These are phyloP conservation scores for Neocloeon triangulifer DNA, from an alignment of 1,140 invertebrate species.

Conservation along the genomic window DNA sequence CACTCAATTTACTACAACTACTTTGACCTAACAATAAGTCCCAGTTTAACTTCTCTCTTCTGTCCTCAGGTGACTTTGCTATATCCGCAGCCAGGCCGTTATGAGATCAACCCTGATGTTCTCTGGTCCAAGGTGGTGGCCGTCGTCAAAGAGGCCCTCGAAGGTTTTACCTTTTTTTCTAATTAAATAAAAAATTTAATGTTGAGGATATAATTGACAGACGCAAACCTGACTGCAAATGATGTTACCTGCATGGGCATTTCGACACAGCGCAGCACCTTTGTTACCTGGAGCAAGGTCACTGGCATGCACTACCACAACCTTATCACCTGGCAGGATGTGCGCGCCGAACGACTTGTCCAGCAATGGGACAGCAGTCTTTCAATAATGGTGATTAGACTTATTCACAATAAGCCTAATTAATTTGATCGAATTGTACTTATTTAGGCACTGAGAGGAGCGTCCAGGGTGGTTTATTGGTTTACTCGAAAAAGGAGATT, in stretches of 20 bases:
- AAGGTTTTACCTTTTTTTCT: constrained; percentile 21
- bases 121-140: constrained; percentile 49
- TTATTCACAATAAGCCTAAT: no score
- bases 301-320: constrained; percentile 71
- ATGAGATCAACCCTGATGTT: constrained; percentile 73
- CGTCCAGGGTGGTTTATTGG: constrained; percentile 42
- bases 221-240: constrained; percentile 25
- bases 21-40: no score
- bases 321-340: constrained; percentile 93
- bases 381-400: constrained; percentile 44
- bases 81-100: constrained; percentile 49
- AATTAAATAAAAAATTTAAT: no score
- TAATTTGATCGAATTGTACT: no score
- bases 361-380: constrained; percentile 68
- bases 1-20: no score
- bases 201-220: constrained; percentile 25
- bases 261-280: constrained; percentile 66
- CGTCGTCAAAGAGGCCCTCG: constrained; percentile 39
- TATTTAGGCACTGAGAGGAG: constrained; percentile 26
- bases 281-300: constrained; percentile 67
- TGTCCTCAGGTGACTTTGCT: constrained; percentile 44
- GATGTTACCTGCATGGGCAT: constrained; percentile 63
- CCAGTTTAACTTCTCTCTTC: no score
- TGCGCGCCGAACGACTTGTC: constrained; percentile 55
- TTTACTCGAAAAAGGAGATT: constrained; percentile 57